Base-by-base conservation (phyloP, 1,140 invertebrate genomes). In the Aphelenchoides avenae region DNA sequence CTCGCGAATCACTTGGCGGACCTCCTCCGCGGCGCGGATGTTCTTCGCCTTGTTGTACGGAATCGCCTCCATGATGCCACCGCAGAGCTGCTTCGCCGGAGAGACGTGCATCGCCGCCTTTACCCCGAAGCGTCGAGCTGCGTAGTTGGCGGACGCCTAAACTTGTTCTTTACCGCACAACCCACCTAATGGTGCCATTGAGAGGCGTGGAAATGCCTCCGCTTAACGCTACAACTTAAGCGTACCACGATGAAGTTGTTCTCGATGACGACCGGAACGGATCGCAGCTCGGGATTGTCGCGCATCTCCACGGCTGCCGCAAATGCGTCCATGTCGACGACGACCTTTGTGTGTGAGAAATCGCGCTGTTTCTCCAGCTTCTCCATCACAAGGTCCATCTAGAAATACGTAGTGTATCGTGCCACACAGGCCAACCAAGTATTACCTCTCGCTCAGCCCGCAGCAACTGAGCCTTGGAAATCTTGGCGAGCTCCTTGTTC, bases 71-170 rank as follows among this genome's bases (percentile, higher is more conserved):
- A 81, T 73, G 3, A 86, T 73, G 29, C 83, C 62, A 2, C 85
- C 84, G 69, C 85, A 86, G 3, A 86, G 75, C 69, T 85, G 84
- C 44, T 79, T 81, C 0, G 76, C 85, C 60, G 86, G 85, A 68
- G 86, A 86, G 3, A 85, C 85, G n/a, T 85, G 84, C 85, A 86
- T 86, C 9, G 80, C 85, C 39, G 85, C 84, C 46, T 85, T 71
- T 1, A 86, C 84, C 36, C 85, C 85, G 79, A 77, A 86, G 54
- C 79, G 79, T 26, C 85, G 74, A 2, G 85, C 85, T 5, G 79
- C 56, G 69, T 86, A 86, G 73, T 86, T 86, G 0, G 84, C 84
- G 15, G 85, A n/a, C n/a, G n/a, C n/a, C n/a, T n/a, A n/a, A n/a
- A n/a, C n/a, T n/a, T 86, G 18, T 81, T 83, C 81, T 84, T 67